Evolutionary conservation across 2,113 vertebrate genomes (phyloP).

Genomic region (Paralichthys olivaceus): DNA sequence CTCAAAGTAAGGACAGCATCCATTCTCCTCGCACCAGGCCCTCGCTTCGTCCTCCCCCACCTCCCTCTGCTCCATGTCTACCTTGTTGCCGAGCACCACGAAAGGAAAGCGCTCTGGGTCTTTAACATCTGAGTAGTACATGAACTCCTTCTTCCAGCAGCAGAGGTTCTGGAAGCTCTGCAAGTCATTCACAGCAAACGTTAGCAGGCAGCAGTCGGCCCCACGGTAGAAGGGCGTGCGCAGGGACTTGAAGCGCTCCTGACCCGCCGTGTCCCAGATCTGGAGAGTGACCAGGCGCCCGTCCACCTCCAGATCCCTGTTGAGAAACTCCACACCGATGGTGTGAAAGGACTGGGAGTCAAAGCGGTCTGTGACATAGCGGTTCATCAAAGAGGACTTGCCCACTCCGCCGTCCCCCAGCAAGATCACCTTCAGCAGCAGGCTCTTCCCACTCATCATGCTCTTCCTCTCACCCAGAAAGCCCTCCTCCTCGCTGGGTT

Average conservation of each 20-base stretch:
- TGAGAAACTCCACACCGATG: slow-evolving; percentile 97
- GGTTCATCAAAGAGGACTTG: slow-evolving; percentile 98
- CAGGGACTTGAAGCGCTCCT: slow-evolving; percentile 97
- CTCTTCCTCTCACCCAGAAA: slow-evolving; percentile 51
- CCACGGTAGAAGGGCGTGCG: slow-evolving; percentile 97
- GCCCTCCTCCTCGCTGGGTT: slow-evolving; percentile 47
- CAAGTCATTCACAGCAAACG: slow-evolving; percentile 94
- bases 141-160: slow-evolving; percentile 97
- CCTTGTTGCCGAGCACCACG: slow-evolving; percentile 96
- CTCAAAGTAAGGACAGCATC: slow-evolving; percentile 95
- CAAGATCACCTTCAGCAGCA: slow-evolving; percentile 96
- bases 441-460: slow-evolving; percentile 93
- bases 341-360: slow-evolving; percentile 98
- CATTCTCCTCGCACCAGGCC: slow-evolving; percentile 93
- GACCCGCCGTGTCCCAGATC: slow-evolving; percentile 98
- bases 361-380: slow-evolving; percentile 96
- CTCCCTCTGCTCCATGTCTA: slow-evolving; percentile 90
- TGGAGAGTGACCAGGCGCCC: slow-evolving; percentile 95
- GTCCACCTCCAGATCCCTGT: slow-evolving; percentile 95
- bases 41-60: slow-evolving; percentile 91
- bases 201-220: slow-evolving; percentile 96
- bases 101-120: slow-evolving; percentile 94
- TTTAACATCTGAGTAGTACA: slow-evolving; percentile 94
- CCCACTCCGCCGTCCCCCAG: slow-evolving; percentile 96
- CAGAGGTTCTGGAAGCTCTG: slow-evolving; percentile 97